A percentile compares a stretch with the other conserved stretches of the same genome.
These are phyloP conservation scores for Ictalurus furcatus DNA, from an alignment of 2,113 vertebrate genomes.

Conservation along the genomic window DNA sequence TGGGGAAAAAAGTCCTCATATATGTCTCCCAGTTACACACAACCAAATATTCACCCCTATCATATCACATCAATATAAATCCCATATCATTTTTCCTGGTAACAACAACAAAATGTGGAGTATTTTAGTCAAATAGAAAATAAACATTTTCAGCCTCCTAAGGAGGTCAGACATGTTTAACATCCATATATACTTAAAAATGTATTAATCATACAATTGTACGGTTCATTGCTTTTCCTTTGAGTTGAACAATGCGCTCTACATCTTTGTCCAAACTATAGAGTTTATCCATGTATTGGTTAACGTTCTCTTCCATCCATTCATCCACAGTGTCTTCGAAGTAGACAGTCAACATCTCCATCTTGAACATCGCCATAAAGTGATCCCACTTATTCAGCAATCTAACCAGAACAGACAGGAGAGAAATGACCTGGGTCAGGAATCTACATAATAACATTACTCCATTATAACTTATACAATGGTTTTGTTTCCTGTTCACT, in stretches of 20 bases:
- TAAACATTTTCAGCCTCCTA: background rate
- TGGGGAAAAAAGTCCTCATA: background rate
- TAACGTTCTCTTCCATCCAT: conserved; percentile 78
- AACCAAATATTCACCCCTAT: background rate
- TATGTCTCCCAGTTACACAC: background rate
- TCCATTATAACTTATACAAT: background rate
- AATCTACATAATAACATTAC: background rate
- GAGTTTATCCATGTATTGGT: conserved; percentile 69
- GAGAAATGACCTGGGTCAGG: background rate
- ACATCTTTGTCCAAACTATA: conserved; percentile 66
- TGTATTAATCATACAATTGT: background rate
- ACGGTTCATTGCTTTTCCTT: conserved; percentile 52
- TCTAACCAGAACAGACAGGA: conserved; percentile 54
- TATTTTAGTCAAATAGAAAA: background rate
- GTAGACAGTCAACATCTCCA: conserved; percentile 68
- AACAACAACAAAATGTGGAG: background rate
- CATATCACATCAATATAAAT: conserved; percentile 1
- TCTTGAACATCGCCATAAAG: conserved; percentile 61
- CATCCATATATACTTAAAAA: background rate
- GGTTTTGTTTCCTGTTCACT: background rate
- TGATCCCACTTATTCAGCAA: conserved; percentile 70
- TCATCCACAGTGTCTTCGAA: conserved; percentile 76
- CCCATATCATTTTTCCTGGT: background rate
- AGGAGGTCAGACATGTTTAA: background rate
- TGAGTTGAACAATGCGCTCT: conserved; percentile 65